Evolutionary conservation across 2,888 invertebrate species (phyloP), one percentile per base, ranked within the genome.

Genomic region (Drosophila koepferae): DNA sequence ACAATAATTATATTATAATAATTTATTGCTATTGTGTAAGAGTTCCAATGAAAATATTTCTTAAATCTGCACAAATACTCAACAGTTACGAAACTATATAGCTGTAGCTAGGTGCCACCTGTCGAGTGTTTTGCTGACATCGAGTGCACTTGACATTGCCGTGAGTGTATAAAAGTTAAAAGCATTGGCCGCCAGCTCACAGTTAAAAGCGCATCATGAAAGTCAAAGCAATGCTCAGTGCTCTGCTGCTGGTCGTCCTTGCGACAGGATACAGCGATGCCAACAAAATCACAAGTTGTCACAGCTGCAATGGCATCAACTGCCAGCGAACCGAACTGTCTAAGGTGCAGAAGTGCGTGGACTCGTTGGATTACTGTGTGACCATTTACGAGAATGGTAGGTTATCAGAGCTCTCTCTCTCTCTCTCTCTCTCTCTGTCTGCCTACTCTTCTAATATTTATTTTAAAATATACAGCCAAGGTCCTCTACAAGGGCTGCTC

Each of bases 401-500:
- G 89, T 77, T 53, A 14, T 8, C 9, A 16, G 1, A 14, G 1
- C 10, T 3, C 2, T 9, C 3, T 8, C 38, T 2, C 14, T 6
- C 38, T 16, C 36, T 12, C 36, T 46, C n/a, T 31, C 12, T 23
- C 23, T 23, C 4, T 5, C 28, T 28, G 3, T 28, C 5, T 6
- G 28, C 6, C 28, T 28, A 28, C 28, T 18, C 16, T 38, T 2
- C 16, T 36, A 46, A 36, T 1, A 4, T 3, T 61, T 40, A 14
- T 1, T 7, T n/a, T 14, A 4, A 10, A 10, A 12, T 12, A 41
- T 18, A 14, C 64, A 90, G 92, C 82, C 38, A 74, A 75, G 49
- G 86, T 92, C 4, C 69, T 92, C 3, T 87, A 76, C 64, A 91
- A 89, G 43, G 93, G 93, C n/a, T 92, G 92, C 65, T 91, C 87